Conservation (phyloP, 64 coral and sea anemone genomes). For the Trachythela sp. region DNA sequence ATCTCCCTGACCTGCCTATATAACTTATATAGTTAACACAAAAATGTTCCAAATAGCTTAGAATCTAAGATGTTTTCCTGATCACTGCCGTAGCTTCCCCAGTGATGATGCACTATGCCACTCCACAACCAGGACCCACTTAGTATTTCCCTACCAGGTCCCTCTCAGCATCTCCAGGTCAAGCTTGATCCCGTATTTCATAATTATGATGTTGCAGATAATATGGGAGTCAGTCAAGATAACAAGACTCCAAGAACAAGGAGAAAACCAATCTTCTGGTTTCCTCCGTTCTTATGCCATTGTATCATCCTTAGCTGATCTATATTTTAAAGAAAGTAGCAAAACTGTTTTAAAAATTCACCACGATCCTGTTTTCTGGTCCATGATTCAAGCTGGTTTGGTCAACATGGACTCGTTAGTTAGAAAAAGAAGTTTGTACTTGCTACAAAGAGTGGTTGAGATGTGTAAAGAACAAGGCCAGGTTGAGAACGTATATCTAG, state of each 20-base stretch:
- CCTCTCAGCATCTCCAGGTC: no score
- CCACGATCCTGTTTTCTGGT: background rate
- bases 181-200: no score
- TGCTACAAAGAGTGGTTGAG: background rate
- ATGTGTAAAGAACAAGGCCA: background rate
- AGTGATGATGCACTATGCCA: no score
- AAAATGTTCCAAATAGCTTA: no score
- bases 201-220: background rate
- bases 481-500: background rate
- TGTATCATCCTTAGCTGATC: background rate
- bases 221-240: background rate
- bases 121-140: no score
- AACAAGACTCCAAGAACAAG: background rate
- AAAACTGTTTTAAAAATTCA: background rate
- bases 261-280: background rate
- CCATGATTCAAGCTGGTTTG: constrained; percentile 4
- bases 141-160: no score
- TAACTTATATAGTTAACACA: no score
- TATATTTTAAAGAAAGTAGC: background rate
- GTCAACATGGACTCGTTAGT: background rate
- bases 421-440: background rate
- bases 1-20: no score
- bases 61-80: no score
- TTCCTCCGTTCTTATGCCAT: background rate
- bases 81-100: no score